phyloP scores from a whole-genome alignment of 2,888 invertebrate species.

The Ormyrus thymus region DNA sequence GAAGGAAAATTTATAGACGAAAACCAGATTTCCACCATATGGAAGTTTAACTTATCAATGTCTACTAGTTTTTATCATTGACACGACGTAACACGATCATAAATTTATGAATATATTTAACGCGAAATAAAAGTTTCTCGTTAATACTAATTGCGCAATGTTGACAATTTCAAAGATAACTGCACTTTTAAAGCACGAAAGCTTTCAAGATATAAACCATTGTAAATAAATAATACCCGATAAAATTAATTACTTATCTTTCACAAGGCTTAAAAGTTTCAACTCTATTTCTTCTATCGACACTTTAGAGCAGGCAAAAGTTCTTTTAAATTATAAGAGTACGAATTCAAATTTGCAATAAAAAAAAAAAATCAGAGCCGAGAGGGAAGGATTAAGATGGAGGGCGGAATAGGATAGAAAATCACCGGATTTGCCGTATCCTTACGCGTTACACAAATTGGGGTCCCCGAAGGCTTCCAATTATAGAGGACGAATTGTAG shows the following conservation, averaged over 20 bases:
- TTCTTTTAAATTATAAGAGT: too few species aligned
- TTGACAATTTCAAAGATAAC: conserved; percentile 6
- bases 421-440: too few species aligned
- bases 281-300: too few species aligned
- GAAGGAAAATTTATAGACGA: conserved; percentile 36
- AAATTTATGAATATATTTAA: conserved; percentile 2
- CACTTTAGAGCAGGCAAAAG: too few species aligned
- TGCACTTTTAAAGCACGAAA: neutral
- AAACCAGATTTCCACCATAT: conserved; percentile 12
- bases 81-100: conserved; percentile 13
- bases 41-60: conserved; percentile 23
- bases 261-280: too few species aligned
- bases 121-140: neutral
- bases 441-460: too few species aligned
- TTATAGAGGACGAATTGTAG: too few species aligned
- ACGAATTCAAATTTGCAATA: too few species aligned
- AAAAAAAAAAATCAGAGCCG: too few species aligned
- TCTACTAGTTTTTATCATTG: conserved; percentile 35
- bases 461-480: neutral
- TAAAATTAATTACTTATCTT: too few species aligned
- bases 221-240: neutral
- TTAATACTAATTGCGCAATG: conserved; percentile 14
- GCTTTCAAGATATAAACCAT: neutral
- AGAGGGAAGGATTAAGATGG: too few species aligned
- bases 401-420: too few species aligned